A percentile compares a stretch with the other conserved stretches of the same genome.
phyloP scores from a whole-genome alignment of 92 coral and sea anemone species.

The Chrysogorgia sp. region DNA sequence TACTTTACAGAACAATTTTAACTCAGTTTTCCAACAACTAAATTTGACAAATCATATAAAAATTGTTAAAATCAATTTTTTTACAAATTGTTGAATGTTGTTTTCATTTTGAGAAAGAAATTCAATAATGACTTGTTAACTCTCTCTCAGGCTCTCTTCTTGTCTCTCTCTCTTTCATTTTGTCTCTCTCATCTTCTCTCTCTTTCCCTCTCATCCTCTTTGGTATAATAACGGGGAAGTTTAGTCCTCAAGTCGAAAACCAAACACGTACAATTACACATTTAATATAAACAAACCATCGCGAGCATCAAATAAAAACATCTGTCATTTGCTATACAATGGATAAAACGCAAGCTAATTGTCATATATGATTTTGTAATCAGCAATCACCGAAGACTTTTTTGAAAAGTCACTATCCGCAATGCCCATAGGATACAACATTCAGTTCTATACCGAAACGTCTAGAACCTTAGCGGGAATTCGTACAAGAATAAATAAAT shows the following conservation, averaged over 20 bases:
- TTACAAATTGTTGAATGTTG: too few species aligned
- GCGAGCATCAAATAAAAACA: constrained; percentile 10
- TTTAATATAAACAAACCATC: constrained; percentile 16
- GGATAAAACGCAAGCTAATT: constrained; percentile 37
- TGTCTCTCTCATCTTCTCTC: too few species aligned
- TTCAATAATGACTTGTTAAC: too few species aligned
- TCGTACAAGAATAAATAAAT: background rate
- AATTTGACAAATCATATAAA: too few species aligned
- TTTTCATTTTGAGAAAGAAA: too few species aligned
- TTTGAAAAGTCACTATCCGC: background rate
- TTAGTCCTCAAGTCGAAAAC: background rate
- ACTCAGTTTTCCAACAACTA: too few species aligned
- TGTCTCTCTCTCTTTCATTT: too few species aligned
- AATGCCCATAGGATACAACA: background rate
- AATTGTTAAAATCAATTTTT: too few species aligned
- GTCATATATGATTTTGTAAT: constrained; percentile 37
- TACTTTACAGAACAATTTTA: too few species aligned
- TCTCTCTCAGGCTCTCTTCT: too few species aligned
- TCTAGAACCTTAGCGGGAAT: too few species aligned
- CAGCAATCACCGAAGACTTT: constrained; percentile 21
- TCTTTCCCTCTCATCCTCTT: background rate
- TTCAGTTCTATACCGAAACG: too few species aligned
- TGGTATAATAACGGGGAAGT: background rate
- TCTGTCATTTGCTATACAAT: constrained; percentile 30
- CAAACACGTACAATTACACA: constrained; percentile 1